Percentiles rank a stretch among this genome's conserved stretches.
These are phyloP conservation scores for Leucoraja ocellata DNA, from an alignment of 2,797 vertebrate species.

Conservation along the genomic window DNA sequence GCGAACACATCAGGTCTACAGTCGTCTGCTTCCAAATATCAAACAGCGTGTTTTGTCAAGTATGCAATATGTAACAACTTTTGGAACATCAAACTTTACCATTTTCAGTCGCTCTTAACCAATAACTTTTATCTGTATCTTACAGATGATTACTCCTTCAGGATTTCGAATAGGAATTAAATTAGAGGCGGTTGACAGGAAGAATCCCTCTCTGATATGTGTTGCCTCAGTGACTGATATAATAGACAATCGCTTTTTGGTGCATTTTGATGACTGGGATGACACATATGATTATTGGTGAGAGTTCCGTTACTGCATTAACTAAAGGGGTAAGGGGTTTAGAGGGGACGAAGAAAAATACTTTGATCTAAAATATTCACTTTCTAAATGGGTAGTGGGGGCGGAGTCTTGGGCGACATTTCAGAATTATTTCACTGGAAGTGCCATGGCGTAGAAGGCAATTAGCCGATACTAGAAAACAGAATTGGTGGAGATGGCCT, in stretches of 20 bases:
- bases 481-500: too few species aligned
- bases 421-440: too few species aligned
- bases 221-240: conserved; percentile 70
- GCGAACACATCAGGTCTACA: not conserved
- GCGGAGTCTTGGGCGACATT: too few species aligned
- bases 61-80: not conserved
- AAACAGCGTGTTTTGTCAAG: not conserved
- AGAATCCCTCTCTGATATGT: conserved; percentile 74
- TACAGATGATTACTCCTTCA: conserved; percentile 50
- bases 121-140: not conserved
- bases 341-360: too few species aligned
- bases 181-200: conserved; percentile 77
- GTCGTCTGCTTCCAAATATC: not conserved
- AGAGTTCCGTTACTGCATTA: conserved; percentile 39
- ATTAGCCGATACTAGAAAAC: too few species aligned
- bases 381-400: too few species aligned
- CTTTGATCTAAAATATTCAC: too few species aligned
- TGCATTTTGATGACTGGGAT: conserved; percentile 86
- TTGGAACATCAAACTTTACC: not conserved
- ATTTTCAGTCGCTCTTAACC: conserved; percentile 40
- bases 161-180: conserved; percentile 74
- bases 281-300: conserved; percentile 84
- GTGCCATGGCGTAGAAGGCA: too few species aligned
- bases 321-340: too few species aligned
- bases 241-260: conserved; percentile 61